Evolutionary conservation across 2,888 invertebrate genomes (phyloP), one percentile per base, ranked within the genome.

Genomic region (Blastobasis lacticolella): DNA sequence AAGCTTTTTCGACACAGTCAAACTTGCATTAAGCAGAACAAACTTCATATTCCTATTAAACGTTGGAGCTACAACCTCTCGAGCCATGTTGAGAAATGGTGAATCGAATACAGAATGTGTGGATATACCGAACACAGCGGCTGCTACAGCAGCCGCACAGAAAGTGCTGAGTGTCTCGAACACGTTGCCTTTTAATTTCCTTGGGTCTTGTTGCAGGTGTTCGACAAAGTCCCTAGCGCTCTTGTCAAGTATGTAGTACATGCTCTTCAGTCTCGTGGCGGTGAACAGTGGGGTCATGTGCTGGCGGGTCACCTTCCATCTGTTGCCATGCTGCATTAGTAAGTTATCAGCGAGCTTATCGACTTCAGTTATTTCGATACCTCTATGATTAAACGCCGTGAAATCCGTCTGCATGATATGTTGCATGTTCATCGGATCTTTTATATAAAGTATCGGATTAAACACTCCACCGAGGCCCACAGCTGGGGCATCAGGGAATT

Each of bases 31-130:
- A 0, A 49, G 8, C 0, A 70, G 10, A 1, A 55, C 48, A 49
- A 69, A 63, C 48, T 62, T 59, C 0, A 68, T 6, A 43, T 62
- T 65, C 0, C 43, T 46, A 41, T 38, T 50, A 1, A 54, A 9
- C 2, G 52, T 59, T 9, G 60, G 49, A 10, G 52, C 50, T 4
- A 62, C 49, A n/a, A 59, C 49, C 6, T 50, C 49, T 46, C 44
- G 45, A 0, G 57, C 54, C 50, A 58, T 57, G 8, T 54, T 51
- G 0, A 59, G 48, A 5, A 78, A 85, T 41, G 74, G 79, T 2
- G 69, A 85, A 37, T 85, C 71, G 47, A 78, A 77, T 0, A 71
- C 69, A 0, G 74, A 74, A 45, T 74, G 58, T 1, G 71, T 65
- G 36, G 40, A 45, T 3, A 82, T 63, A 5, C 81, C 81, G 57